Percentiles rank a stretch among this genome's conserved stretches.
These are phyloP conservation scores for Myripristis jacobus DNA, from an alignment of 2,797 vertebrate species.

Conservation along the genomic window DNA sequence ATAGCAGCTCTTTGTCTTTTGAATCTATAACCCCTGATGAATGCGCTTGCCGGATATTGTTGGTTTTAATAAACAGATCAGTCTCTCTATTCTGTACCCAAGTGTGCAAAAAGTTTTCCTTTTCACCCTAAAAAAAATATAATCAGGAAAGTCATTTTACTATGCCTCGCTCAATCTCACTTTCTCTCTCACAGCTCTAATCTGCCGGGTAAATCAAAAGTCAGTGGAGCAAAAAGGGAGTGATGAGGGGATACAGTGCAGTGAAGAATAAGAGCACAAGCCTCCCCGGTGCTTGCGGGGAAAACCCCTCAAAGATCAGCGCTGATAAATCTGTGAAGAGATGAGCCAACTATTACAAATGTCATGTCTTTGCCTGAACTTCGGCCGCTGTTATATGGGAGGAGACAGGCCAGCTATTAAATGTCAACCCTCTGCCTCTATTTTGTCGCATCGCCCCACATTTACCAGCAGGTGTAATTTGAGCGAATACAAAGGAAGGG, in stretches of 20 bases:
- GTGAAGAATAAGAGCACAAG: not conserved
- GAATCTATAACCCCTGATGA: too few relatives aligned
- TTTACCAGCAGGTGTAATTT: constrained; percentile 27
- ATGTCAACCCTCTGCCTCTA: constrained; percentile 25
- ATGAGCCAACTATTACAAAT: constrained; percentile 4
- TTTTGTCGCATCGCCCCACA: constrained; percentile 18
- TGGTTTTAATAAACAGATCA: too few relatives aligned
- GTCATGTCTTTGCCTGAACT: constrained; percentile 7
- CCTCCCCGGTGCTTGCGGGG: not conserved
- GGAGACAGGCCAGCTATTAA: constrained; percentile 26
- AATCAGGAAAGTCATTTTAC: too few relatives aligned
- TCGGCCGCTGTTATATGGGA: not conserved
- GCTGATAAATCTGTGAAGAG: not conserved
- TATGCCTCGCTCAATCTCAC: not conserved
- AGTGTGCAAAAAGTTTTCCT: too few relatives aligned
- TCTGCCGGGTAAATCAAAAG: not conserved
- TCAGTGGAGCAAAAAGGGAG: not conserved
- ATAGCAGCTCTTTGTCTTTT: too few relatives aligned
- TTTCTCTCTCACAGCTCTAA: not conserved
- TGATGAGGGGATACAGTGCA: not conserved
- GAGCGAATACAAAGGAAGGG: constrained; percentile 30
- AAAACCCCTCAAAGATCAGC: constrained; percentile 2
- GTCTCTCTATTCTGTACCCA: too few relatives aligned
- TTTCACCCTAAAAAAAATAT: too few relatives aligned
- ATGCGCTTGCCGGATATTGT: too few relatives aligned